Percentiles rank a stretch among this genome's conserved stretches.
phyloP scores from a whole-genome alignment of 1,140 invertebrate species.

The Atta colombica region DNA sequence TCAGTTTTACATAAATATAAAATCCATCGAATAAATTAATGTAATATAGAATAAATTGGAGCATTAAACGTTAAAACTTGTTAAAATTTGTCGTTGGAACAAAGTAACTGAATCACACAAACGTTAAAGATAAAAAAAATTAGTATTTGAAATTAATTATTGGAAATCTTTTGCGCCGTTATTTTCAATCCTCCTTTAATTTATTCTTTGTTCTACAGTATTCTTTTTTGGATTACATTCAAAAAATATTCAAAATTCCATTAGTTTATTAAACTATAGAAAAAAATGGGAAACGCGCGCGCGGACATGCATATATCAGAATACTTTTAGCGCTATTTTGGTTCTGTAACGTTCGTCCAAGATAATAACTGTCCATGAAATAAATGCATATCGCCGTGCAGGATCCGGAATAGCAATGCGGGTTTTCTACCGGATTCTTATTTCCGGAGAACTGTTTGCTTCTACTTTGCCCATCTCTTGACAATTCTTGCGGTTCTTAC shows the following conservation, averaged over 20 bases:
- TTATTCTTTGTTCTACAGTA: no score
- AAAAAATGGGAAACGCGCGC: background rate
- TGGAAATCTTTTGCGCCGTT: no score
- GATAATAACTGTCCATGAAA: slow-evolving; percentile 29
- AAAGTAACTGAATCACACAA: no score
- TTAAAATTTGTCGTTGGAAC: no score
- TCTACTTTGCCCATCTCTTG: slow-evolving; percentile 20
- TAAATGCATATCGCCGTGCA: background rate
- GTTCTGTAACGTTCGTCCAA: background rate
- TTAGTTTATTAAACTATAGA: background rate
- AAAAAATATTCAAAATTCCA: background rate
- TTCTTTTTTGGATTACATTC: background rate
- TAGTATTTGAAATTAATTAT: no score
- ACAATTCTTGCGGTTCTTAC: slow-evolving; percentile 38
- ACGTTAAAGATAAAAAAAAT: no score
- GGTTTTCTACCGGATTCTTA: slow-evolving; percentile 16
- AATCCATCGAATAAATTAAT: no score
- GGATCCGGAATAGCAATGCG: slow-evolving; percentile 8
- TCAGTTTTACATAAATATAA: no score
- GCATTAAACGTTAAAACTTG: no score
- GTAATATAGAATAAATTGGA: no score
- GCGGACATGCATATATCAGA: background rate
- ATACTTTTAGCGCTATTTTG: background rate
- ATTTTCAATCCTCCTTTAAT: no score
- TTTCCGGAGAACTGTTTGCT: slow-evolving; percentile 31